phyloP scores from a whole-genome alignment of 2,888 invertebrate species.

The Prostheceraeus crozeri region DNA sequence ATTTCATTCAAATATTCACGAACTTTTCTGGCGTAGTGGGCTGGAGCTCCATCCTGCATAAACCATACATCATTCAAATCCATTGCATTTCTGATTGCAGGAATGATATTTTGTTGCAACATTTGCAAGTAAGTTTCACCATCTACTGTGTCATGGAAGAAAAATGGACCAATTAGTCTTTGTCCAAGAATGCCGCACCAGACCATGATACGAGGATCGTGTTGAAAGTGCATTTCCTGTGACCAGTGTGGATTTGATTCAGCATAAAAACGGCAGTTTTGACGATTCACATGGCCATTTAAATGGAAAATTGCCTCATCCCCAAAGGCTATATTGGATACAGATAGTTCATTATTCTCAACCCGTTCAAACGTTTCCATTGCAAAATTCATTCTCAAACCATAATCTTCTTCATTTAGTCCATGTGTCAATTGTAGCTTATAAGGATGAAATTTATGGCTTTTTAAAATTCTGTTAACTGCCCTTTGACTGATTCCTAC shows the following conservation, averaged over 20 bases:
- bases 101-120: constrained; percentile 22
- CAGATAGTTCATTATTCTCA: not conserved
- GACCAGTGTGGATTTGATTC: constrained; percentile 17
- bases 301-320: constrained; percentile 32
- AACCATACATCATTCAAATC: constrained; percentile 10
- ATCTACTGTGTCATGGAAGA: constrained; percentile 32
- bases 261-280: constrained; percentile 30
- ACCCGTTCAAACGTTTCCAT: not conserved
- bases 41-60: constrained; percentile 33
- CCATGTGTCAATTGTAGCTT: not conserved
- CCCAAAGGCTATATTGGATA: constrained; percentile 15
- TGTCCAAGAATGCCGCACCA: constrained; percentile 27
- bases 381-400: not conserved
- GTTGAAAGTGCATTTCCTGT: constrained; percentile 24
- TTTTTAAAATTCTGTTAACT: not conserved
- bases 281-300: constrained; percentile 32
- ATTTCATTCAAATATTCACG: constrained; percentile 30
- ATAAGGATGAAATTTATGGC: constrained; percentile 6
- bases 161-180: constrained; percentile 33
- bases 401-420: not conserved
- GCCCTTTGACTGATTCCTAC: not conserved
- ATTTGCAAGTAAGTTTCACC: constrained; percentile 30
- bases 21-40: constrained; percentile 28
- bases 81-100: not conserved
- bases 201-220: constrained; percentile 30